Percentiles rank a stretch among this genome's conserved stretches.
Evolutionary conservation across 2,113 vertebrate species (phyloP).

Genomic region (Cichladusa arquata): DNA sequence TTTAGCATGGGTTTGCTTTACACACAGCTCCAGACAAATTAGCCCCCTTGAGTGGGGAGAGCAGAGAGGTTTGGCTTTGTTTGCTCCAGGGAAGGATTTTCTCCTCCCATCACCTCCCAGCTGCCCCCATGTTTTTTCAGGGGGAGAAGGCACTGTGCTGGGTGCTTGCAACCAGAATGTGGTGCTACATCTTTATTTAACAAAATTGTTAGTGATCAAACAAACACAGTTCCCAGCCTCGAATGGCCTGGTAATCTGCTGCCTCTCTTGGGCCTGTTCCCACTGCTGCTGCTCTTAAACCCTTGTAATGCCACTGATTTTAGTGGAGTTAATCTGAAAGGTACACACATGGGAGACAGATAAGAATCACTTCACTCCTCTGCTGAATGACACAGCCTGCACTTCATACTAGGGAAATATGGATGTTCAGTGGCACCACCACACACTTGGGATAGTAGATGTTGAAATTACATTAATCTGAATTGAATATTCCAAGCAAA

Average conservation of each 20-base stretch:
- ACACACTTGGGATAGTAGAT: constrained; percentile 3
- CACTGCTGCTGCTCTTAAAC: not conserved
- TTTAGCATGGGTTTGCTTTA: not conserved
- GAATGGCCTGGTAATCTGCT: not conserved
- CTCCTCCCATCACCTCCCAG: not conserved
- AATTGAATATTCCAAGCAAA: constrained; percentile 26
- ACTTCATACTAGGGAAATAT: not conserved
- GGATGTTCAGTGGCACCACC: not conserved
- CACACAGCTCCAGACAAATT: not conserved
- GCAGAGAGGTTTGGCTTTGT: fast-evolving
- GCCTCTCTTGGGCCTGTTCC: not conserved
- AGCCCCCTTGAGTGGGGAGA: not conserved
- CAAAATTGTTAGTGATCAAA: not conserved
- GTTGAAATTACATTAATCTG: constrained; percentile 30
- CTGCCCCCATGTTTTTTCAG: not conserved
- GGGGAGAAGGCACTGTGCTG: not conserved
- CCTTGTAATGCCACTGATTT: not conserved
- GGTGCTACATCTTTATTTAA: not conserved
- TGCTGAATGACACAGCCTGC: not conserved
- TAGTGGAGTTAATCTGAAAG: not conserved
- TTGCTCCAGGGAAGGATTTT: not conserved
- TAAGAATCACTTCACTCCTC: not conserved
- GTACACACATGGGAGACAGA: not conserved
- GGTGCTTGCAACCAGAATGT: not conserved
- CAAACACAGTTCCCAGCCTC: not conserved